Percentiles rank a stretch among this genome's conserved stretches.
Evolutionary conservation across 2,888 invertebrate species (phyloP).

Genomic region (Archips crataeganus): DNA sequence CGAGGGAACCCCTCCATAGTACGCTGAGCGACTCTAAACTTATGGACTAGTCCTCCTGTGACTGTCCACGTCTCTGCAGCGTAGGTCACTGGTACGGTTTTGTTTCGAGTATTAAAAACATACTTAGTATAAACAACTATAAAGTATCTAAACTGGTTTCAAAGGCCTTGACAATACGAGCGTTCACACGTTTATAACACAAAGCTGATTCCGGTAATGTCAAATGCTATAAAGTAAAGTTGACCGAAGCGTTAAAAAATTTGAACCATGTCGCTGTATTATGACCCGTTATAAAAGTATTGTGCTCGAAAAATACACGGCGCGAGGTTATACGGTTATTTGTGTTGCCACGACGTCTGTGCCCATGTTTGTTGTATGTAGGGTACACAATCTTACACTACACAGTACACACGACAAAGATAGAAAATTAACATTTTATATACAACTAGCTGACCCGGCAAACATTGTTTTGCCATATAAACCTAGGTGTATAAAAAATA

Average conservation of each 20-base stretch:
- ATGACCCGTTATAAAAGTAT: neutral
- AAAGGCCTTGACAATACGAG: neutral
- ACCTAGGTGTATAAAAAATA: too few species aligned
- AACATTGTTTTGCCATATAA: too few species aligned
- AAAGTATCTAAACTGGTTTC: neutral
- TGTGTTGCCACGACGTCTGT: neutral
- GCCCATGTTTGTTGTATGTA: neutral
- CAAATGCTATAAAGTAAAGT: neutral
- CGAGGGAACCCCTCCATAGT: too few species aligned
- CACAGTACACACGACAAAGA: too few species aligned
- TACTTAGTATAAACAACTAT: neutral
- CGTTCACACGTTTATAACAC: neutral
- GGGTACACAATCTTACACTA: too few species aligned
- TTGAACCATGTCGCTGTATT: neutral
- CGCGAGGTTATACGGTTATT: neutral
- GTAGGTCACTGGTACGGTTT: too few species aligned
- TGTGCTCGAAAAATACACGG: constrained; percentile 1
- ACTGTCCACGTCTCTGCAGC: too few species aligned
- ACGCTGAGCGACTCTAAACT: too few species aligned
- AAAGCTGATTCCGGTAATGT: neutral
- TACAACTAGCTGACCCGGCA: too few species aligned
- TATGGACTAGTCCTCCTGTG: too few species aligned
- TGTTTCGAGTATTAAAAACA: too few species aligned
- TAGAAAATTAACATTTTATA: too few species aligned
- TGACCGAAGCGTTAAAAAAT: neutral